phyloP scores from a whole-genome alignment of 2,797 vertebrate genomes.

The Alauda arvensis region DNA sequence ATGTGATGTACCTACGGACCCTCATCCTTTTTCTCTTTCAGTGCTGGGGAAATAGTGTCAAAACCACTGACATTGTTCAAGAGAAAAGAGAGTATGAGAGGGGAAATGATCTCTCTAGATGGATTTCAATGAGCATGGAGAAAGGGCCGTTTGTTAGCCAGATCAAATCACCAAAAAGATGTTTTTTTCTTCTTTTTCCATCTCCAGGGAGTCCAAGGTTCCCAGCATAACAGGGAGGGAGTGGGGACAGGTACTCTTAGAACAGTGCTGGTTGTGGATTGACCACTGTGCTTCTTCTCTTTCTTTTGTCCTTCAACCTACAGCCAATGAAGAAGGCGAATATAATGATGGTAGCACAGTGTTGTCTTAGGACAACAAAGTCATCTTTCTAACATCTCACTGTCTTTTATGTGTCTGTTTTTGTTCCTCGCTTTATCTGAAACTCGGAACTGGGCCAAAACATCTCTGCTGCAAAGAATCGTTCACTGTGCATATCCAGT shows the following conservation, averaged over 20 bases:
- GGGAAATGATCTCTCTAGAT: background rate
- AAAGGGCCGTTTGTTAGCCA: background rate
- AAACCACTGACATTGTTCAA: background rate
- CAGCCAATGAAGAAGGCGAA: slow-evolving; percentile 44
- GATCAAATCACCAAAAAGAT: background rate
- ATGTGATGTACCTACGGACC: slow-evolving; percentile 27
- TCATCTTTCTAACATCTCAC: slow-evolving; percentile 30
- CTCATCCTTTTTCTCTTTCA: slow-evolving; percentile 32
- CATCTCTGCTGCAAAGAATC: slow-evolving; percentile 21
- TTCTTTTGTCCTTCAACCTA: slow-evolving; percentile 18
- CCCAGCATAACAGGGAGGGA: background rate
- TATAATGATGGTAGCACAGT: slow-evolving; percentile 53
- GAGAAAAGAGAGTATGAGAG: background rate
- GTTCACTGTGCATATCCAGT: slow-evolving; percentile 16
- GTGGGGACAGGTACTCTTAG: background rate
- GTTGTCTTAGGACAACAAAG: slow-evolving; percentile 25
- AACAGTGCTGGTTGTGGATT: background rate
- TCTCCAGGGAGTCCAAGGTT: background rate
- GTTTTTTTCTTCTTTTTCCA: background rate
- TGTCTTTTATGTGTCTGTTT: background rate
- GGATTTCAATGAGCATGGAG: background rate
- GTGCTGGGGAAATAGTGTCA: background rate
- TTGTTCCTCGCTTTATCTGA: slow-evolving; percentile 10
- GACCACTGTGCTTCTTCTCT: slow-evolving; percentile 31
- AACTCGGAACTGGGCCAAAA: slow-evolving; percentile 61